Evolutionary conservation across 2,113 vertebrate species (phyloP).

Genomic region (Phyllopteryx taeniolatus): DNA sequence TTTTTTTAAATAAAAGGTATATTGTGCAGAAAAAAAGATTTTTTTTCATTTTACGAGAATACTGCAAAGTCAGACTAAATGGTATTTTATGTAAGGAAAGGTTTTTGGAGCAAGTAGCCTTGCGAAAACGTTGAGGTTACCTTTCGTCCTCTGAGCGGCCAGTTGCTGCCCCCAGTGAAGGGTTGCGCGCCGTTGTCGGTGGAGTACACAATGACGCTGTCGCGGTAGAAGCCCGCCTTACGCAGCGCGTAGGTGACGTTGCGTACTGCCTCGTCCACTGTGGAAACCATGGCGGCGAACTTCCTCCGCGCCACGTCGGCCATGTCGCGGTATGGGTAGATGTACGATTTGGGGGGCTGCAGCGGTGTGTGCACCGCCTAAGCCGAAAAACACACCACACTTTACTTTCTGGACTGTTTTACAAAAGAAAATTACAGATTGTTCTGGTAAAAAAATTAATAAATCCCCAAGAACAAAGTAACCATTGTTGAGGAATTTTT

Average conservation of each 20-base stretch:
- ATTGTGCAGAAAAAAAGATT: too few relatives aligned
- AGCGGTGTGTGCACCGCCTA: slow-evolving; percentile 88
- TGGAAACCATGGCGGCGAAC: slow-evolving; percentile 90
- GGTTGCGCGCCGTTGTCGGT: slow-evolving; percentile 93
- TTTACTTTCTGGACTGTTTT: neutral
- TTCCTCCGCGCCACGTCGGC: slow-evolving; percentile 85
- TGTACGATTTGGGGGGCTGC: slow-evolving; percentile 87
- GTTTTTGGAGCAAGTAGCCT: too few relatives aligned
- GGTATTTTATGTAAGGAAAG: neutral
- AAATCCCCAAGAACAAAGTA: too few relatives aligned
- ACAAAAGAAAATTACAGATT: neutral
- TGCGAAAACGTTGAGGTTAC: slow-evolving; percentile 11
- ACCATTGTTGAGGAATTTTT: too few relatives aligned
- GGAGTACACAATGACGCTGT: slow-evolving; percentile 89
- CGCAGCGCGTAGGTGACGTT: slow-evolving; percentile 92
- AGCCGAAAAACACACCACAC: neutral
- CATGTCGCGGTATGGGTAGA: slow-evolving; percentile 88
- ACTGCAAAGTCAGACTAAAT: too few relatives aligned
- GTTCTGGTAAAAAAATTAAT: neutral
- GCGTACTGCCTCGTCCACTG: slow-evolving; percentile 90
- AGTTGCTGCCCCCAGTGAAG: slow-evolving; percentile 93
- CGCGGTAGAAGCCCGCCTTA: slow-evolving; percentile 87
- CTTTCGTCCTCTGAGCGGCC: slow-evolving; percentile 91
- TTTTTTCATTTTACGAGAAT: too few relatives aligned
- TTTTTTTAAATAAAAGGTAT: too few relatives aligned